Evolutionary conservation across 2,113 vertebrate species (phyloP).

Genomic region (Podarcis cretensis): DNA sequence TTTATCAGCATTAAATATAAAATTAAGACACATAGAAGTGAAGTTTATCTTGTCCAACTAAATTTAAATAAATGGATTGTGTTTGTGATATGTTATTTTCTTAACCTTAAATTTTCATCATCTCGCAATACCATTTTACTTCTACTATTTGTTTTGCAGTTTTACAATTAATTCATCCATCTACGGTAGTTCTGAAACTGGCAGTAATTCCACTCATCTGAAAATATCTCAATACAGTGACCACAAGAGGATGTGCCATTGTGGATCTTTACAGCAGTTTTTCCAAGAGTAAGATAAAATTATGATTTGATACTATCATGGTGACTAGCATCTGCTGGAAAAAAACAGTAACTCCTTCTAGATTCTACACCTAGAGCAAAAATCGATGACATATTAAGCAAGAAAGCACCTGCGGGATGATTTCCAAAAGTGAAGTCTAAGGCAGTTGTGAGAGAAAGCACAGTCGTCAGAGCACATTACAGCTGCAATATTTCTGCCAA

Average conservation of each 20-base stretch:
- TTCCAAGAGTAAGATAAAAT: background rate
- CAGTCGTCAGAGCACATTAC: background rate
- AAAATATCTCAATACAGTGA: background rate
- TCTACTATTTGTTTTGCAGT: background rate
- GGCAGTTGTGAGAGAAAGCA: background rate
- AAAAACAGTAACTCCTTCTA: background rate
- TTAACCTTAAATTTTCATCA: too few relatives aligned
- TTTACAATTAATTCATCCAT: background rate
- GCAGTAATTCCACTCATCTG: background rate
- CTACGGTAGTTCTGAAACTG: background rate
- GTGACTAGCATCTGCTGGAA: background rate
- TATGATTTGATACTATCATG: background rate
- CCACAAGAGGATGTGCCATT: background rate
- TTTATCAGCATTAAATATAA: background rate
- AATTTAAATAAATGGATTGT: background rate
- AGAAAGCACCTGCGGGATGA: background rate
- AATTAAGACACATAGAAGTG: background rate
- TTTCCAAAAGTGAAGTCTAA: background rate
- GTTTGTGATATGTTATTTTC: background rate
- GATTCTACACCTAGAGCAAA: background rate
- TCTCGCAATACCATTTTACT: background rate
- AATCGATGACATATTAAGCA: background rate
- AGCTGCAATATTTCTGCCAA: background rate
- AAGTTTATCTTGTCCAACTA: background rate
- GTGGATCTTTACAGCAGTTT: background rate